phyloP scores from a whole-genome alignment of 2,888 invertebrate species.

The Dicyrtoma fusca region DNA sequence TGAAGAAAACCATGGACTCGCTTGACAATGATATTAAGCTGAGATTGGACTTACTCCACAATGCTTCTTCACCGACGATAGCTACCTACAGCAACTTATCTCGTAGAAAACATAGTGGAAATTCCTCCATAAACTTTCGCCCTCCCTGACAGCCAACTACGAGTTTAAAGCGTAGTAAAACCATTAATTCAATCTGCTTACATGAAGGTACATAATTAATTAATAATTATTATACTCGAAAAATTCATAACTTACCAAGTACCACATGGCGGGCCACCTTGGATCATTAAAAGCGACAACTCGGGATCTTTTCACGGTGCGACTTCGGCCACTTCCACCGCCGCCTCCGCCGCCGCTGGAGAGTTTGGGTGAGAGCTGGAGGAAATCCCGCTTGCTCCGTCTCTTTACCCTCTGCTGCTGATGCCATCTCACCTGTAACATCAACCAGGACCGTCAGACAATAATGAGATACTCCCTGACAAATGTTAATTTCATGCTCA shows the following conservation, averaged over 20 bases:
- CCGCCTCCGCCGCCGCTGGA: constrained; percentile 17
- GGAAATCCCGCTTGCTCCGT: constrained; percentile 61
- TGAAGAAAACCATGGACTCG: too few relatives aligned
- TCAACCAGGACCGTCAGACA: constrained; percentile 23
- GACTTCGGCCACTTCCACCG: constrained; percentile 23
- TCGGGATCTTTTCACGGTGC: constrained; percentile 42
- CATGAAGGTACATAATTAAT: background rate
- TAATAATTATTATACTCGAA: background rate
- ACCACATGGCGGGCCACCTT: constrained; percentile 96
- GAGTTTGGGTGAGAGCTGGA: constrained; percentile 32
- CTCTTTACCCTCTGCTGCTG: constrained; percentile 62
- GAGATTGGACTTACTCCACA: too few relatives aligned
- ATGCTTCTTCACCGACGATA: too few relatives aligned
- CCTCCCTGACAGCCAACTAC: too few relatives aligned
- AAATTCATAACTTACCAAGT: constrained; percentile 74
- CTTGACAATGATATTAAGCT: too few relatives aligned
- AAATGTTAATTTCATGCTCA: constrained; percentile 15
- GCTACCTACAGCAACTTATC: too few relatives aligned
- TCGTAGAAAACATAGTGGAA: background rate
- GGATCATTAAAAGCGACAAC: constrained; percentile 72
- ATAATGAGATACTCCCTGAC: constrained; percentile 6
- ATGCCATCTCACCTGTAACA: constrained; percentile 61
- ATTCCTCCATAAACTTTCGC: background rate
- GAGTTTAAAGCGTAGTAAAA: too few relatives aligned
- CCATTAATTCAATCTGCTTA: too few relatives aligned